Conservation (phyloP, 2,113 vertebrate species). For the Strix aluco region DNA sequence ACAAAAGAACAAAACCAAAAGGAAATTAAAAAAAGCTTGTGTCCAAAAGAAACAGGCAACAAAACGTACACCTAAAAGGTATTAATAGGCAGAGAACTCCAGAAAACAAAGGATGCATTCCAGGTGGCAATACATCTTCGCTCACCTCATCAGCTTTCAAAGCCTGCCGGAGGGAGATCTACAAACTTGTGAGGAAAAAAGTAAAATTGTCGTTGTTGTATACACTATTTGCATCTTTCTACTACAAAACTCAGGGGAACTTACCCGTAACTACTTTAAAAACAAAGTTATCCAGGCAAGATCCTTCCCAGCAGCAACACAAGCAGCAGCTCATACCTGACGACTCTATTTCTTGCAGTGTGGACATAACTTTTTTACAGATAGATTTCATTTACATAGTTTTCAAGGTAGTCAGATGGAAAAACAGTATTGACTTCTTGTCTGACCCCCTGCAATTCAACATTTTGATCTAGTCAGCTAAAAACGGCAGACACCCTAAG, state of each 20-base stretch:
- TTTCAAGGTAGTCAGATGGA: constrained; percentile 26
- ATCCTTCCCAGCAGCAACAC: neutral
- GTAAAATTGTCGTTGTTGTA: neutral
- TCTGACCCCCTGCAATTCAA: neutral
- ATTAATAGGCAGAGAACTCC: neutral
- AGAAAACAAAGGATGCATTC: constrained; percentile 3
- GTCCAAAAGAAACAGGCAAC: neutral
- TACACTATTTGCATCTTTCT: neutral
- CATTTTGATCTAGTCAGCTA: neutral
- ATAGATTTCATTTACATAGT: constrained; percentile 25
- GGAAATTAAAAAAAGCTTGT: neutral
- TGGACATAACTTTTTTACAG: neutral
- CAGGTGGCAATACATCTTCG: neutral
- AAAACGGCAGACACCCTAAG: neutral
- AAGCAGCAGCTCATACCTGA: neutral
- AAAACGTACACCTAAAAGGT: neutral
- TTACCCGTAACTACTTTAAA: neutral
- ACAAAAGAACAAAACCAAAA: neutral
- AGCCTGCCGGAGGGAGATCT: neutral
- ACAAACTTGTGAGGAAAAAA: neutral
- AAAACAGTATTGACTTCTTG: constrained; percentile 35
- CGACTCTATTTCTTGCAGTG: neutral
- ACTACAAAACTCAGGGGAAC: neutral
- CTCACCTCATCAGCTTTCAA: neutral
- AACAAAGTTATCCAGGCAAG: neutral